phyloP scores from a whole-genome alignment of 1,140 invertebrate genomes.

The Thaumetopoea pityocampa region DNA sequence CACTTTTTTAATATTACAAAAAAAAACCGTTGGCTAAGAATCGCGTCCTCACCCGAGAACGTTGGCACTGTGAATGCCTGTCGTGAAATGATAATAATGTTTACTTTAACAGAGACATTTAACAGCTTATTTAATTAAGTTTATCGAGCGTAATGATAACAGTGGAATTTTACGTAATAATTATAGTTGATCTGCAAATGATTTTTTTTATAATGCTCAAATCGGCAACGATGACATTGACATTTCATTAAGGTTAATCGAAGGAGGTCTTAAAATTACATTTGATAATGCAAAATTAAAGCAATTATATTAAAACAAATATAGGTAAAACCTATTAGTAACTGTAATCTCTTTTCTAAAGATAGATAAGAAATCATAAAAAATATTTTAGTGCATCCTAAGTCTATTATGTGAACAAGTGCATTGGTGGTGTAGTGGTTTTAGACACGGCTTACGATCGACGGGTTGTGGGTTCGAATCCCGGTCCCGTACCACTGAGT shows the following conservation, averaged over 20 bases:
- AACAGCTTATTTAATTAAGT: conserved; percentile 20
- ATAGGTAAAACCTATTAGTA: no score
- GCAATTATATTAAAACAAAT: no score
- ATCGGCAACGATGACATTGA: conserved; percentile 9
- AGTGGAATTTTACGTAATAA: conserved; percentile 47
- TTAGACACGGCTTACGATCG: no score
- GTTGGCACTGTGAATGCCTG: conserved; percentile 34
- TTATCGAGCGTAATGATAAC: conserved; percentile 23
- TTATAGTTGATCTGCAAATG: conserved; percentile 13
- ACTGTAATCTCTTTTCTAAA: no score
- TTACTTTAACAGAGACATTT: conserved; percentile 28
- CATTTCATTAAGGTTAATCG: conserved; percentile 1
- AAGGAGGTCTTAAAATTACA: conserved; percentile 10
- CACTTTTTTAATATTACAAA: conserved; percentile 15
- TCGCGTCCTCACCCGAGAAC: conserved; percentile 28
- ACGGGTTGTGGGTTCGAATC: no score
- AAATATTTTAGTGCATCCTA: no score
- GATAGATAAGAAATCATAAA: no score
- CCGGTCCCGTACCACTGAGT: no score
- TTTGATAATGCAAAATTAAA: no score
- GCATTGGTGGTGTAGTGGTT: no score
- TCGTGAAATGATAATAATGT: conserved; percentile 38
- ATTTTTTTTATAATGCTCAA: neutral
- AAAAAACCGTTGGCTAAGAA: conserved; percentile 13
- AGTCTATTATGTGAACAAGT: no score